Evolutionary conservation across 2,888 invertebrate species (phyloP), one percentile per base, ranked within the genome.

Genomic region (Caenorhabditis sp.): DNA sequence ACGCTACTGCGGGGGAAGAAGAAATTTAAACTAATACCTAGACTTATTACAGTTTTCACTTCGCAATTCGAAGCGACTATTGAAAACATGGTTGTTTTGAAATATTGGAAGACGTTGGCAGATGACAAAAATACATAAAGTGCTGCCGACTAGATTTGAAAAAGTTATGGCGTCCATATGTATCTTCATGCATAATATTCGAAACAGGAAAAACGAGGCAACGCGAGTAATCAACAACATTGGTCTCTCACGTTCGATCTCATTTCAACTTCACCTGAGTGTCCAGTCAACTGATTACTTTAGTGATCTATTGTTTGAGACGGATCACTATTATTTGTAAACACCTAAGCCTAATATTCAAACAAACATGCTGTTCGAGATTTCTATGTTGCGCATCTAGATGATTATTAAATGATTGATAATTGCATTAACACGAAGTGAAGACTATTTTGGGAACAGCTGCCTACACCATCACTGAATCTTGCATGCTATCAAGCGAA

Each of bases 191-290:
- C 59, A 59, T 61, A 53, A 27, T 61, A 53, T 59, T 70, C 37
- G 53, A 70, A 59, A 70, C 59, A 59, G 70, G 59, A 58, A 58
- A 59, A 45, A 50, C 46, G 27, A 35, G 59, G 46, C 48, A 32
- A 32, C 9, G 43, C 39, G 50, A 15, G 53, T 59, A 53, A 70
- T 70, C 70, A 70, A 70, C 59, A 70, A 22, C 59, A 37, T 32
- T 66, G 70, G 70, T 70, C 70, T 70, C 59, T 70, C 70, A 70
- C 70, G 70, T 70, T 70, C 70, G 70, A 70, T 70, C 70, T 70
- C 52, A 53, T 45, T 45, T 15, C 26, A 46, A 35, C 35, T 35
- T 13, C 6, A 9, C 11, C 35, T 7, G 13, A 35, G 6, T 35
- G 46, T 45, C 35, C 9, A 27, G 41, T 62, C 62, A 62, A 62